Base-by-base conservation (phyloP, 2,888 invertebrate genomes). In the Agriotes lineatus region DNA sequence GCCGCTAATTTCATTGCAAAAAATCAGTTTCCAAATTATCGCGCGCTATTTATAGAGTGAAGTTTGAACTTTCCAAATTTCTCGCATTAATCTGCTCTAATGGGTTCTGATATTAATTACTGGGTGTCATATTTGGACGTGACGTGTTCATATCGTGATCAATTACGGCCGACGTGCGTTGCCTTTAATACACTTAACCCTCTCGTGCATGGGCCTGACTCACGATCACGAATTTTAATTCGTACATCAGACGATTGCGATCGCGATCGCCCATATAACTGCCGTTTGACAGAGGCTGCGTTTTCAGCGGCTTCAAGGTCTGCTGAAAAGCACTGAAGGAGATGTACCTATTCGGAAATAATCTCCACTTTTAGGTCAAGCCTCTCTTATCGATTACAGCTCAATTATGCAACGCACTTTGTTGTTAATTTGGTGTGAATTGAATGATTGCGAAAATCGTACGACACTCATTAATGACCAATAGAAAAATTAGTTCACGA, bases 111-210 rank as follows among this genome's bases (percentile, higher is more conserved):
- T 58, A 58, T 58, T 58, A 58, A 58, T 58, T 58, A 44, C 44
- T 18, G 30, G 64, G 56, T 64, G 64, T 64, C 59, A 65, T 65
- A 65, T 65, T 65, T 65, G 50, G 66, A 70, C 70, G 64, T 69
- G 62, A 68, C 63, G 66, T 65, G 65, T 59, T 67, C 52, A 72
- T 69, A 73, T 74, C 74, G 74, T 72, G 74, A 72, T 72, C 74
- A 70, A 72, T 74, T 74, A 72, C 56, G 39, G 61, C 57, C 65
- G 67, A 68, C 72, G 69, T 74, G 70, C 71, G 72, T 72, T 69
- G 67, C 64, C 64, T 71, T 74, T 71, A 74, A 74, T 74, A 72
- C 67, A 72, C 70, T 74, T 74, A 72, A 74, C 71, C 72, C 72
- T 70, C 66, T 72, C 74, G 74, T 74, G 74, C 74, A 72, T 72